Percentiles rank a stretch among this genome's conserved stretches.
These are phyloP conservation scores for Pseudobourletiella spinata DNA, from an alignment of 1,140 invertebrate genomes.

Conservation along the genomic window DNA sequence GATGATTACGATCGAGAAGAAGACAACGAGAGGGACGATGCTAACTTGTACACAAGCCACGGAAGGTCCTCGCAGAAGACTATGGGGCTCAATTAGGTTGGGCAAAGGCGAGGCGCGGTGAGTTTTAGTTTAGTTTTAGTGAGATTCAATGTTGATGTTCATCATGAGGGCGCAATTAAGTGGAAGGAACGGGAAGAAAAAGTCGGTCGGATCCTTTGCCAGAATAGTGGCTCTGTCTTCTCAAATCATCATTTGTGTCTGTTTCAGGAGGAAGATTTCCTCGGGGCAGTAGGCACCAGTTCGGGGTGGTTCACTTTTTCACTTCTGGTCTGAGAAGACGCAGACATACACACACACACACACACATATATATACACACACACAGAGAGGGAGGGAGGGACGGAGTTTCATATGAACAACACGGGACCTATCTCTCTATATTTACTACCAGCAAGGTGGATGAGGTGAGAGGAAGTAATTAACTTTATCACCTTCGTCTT, in stretches of 20 bases:
- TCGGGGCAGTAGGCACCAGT: constrained; percentile 12
- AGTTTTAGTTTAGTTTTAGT: constrained; percentile 11
- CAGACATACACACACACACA: not conserved
- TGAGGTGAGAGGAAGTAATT: constrained; percentile 35
- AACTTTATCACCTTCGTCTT: constrained; percentile 27
- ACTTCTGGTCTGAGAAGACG: not conserved
- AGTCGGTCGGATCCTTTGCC: constrained; percentile 24
- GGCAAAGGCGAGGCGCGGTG: constrained; percentile 8
- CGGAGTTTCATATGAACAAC: not conserved
- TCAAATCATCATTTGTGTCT: constrained; percentile 36
- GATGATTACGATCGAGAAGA: too few species aligned
- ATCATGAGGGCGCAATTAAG: constrained; percentile 27
- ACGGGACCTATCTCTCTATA: constrained; percentile 1
- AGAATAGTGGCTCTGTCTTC: constrained; percentile 27
- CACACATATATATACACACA: too few species aligned
- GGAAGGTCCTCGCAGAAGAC: too few species aligned
- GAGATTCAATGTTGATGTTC: constrained; percentile 24
- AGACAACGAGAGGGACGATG: not conserved
- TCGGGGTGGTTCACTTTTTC: constrained; percentile 19
- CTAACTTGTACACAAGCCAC: too few species aligned
- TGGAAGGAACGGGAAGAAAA: constrained; percentile 20
- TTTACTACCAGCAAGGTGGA: constrained; percentile 17
- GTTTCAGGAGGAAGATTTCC: constrained; percentile 22
- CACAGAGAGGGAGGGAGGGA: not conserved
- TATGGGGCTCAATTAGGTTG: constrained; percentile 13